Evolutionary conservation across 2,113 vertebrate genomes (phyloP).

Genomic region (Phoxinus phoxinus): DNA sequence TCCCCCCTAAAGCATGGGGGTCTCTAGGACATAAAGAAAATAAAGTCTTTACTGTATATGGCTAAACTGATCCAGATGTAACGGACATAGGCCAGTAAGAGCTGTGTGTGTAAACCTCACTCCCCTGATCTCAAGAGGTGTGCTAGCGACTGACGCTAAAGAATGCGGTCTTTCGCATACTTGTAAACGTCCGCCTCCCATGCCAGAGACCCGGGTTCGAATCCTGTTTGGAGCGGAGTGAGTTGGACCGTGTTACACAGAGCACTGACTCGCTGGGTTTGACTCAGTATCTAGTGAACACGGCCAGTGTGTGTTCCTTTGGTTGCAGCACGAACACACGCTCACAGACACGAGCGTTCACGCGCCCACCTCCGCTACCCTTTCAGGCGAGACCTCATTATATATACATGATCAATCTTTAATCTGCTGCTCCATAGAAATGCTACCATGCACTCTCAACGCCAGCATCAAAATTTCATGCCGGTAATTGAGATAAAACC

Average conservation of each 20-base stretch:
- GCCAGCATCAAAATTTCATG: conserved; percentile 72
- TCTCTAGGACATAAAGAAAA: not conserved
- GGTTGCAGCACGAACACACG: not conserved
- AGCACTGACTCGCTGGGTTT: not conserved
- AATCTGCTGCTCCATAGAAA: conserved; percentile 62
- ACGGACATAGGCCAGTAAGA: too few relatives aligned
- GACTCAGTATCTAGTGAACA: not conserved
- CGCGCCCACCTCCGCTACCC: not conserved
- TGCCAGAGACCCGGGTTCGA: too few relatives aligned
- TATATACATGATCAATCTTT: conserved; percentile 71
- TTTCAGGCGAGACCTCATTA: conserved; percentile 58
- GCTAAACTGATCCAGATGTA: not conserved
- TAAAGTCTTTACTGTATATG: too few relatives aligned
- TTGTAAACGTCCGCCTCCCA: too few relatives aligned
- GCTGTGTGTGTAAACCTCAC: too few relatives aligned
- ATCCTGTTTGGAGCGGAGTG: too few relatives aligned
- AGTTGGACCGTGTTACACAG: not conserved
- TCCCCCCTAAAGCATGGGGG: not conserved
- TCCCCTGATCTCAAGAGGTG: too few relatives aligned
- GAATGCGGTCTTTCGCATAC: too few relatives aligned
- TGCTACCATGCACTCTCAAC: conserved; percentile 52
- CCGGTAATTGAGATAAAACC: conserved; percentile 75
- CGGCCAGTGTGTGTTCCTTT: not conserved
- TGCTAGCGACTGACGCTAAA: too few relatives aligned
- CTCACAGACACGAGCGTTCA: not conserved